Percentiles rank a stretch among this genome's conserved stretches.
Evolutionary conservation across 1,140 invertebrate species (phyloP).

Genomic region (Oedothorax gibbosus): DNA sequence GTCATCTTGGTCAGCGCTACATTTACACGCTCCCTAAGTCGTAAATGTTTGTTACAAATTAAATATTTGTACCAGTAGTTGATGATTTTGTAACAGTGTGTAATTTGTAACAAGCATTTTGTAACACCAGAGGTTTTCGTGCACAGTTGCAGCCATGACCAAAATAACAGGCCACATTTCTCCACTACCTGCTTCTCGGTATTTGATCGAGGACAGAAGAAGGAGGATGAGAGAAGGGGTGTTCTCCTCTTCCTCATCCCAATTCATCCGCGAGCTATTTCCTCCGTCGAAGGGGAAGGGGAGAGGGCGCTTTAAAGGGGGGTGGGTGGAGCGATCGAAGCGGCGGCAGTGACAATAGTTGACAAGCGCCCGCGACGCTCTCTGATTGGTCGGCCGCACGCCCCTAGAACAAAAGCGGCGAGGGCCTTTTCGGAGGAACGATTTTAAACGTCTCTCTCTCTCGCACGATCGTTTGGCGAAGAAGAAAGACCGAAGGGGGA

Average conservation of each 20-base stretch:
- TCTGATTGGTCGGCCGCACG: conserved; percentile 56
- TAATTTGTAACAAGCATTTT: too few species aligned
- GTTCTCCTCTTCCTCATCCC: neutral
- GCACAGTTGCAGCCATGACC: too few species aligned
- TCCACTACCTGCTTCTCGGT: too few species aligned
- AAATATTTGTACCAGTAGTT: too few species aligned
- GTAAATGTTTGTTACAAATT: too few species aligned
- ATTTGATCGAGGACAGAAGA: too few species aligned
- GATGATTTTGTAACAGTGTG: too few species aligned
- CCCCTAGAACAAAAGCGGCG: conserved; percentile 54
- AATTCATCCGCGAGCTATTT: neutral
- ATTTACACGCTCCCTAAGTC: too few species aligned
- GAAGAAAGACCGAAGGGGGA: conserved; percentile 10
- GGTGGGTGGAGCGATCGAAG: conserved; percentile 23
- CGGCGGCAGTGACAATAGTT: conserved; percentile 57
- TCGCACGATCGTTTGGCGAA: conserved; percentile 1
- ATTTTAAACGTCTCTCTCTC: conserved; percentile 48
- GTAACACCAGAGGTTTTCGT: too few species aligned
- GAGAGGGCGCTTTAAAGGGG: conserved; percentile 33
- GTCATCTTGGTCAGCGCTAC: too few species aligned
- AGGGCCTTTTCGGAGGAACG: conserved; percentile 12
- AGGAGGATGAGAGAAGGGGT: too few species aligned
- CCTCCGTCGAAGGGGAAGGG: neutral
- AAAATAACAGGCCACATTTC: too few species aligned
- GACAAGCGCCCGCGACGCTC: conserved; percentile 58